Percentiles rank a stretch among this genome's conserved stretches.
Conservation (phyloP, 2,113 vertebrate species). For the Sarotherodon lohbergeri region DNA sequence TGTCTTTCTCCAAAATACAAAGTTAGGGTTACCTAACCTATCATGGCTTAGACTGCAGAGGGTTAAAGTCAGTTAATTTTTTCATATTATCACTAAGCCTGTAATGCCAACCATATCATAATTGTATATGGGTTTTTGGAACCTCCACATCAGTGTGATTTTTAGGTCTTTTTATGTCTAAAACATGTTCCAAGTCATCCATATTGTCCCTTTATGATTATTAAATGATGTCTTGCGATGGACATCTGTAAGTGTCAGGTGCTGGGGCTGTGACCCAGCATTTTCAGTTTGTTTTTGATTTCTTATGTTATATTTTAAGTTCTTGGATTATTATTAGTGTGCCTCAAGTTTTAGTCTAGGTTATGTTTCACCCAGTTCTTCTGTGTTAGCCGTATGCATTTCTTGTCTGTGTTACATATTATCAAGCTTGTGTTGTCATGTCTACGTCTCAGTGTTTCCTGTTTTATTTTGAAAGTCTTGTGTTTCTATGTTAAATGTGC, state of each 20-base stretch:
- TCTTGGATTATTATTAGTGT: not conserved
- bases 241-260: not conserved
- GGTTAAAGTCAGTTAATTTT: not conserved
- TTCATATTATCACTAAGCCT: not conserved
- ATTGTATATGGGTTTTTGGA: not conserved
- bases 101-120: not conserved
- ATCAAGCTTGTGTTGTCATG: not conserved
- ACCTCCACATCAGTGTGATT: not conserved
- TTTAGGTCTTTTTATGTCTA: not conserved
- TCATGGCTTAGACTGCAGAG: not conserved
- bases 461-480: not conserved
- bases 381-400: not conserved
- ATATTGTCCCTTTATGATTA: not conserved
- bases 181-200: not conserved
- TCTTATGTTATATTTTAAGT: not conserved
- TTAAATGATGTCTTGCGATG: not conserved
- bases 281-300: not conserved
- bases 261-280: not conserved
- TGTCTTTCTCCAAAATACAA: not conserved
- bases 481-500: not conserved
- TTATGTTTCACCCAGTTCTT: not conserved
- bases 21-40: accelerated
- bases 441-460: not conserved
- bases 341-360: not conserved
- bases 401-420: not conserved